Base-by-base conservation (phyloP, 2,888 invertebrate species). In the Chrysodeixis includens region DNA sequence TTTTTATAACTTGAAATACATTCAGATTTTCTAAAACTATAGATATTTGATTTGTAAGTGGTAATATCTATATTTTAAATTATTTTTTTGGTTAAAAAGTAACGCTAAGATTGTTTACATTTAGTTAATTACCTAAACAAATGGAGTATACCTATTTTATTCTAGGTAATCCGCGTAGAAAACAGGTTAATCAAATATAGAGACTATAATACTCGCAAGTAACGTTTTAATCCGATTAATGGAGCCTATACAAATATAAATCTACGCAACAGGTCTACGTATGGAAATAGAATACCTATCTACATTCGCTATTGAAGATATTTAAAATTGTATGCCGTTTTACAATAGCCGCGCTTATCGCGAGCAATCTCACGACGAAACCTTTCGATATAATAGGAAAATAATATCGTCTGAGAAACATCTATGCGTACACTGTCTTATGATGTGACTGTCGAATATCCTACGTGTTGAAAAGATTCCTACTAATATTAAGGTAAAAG, bases 201-300 rank as follows among this genome's bases (percentile, higher is more conserved):
- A 49, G 46, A 2, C 20, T 20, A 18, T 18, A 18, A 16, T 18
- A 18, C 46, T 10, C 18, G 18, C 10, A 49, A 49, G 20, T 49
- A 20, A 49, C 46, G 20, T 49, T 49, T 49, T 10, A 49, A 49
- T 49, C 46, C 46, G 46, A 49, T 49, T 49, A 49, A 49, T 49
- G 46, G 20, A 10, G 18, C 46, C 46, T 20, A 20, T 3, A 20
- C 20, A 46, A 18, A 18, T 18, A 46, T 9, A 18, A 12, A 49
- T 40, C n/a, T 40, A 40, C 40, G 6, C n/a, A 40, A 40, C 40
- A 40, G n/a, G 40, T n/a, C n/a, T 1, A n/a, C 12, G 12, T 35
- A 12, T 40, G n/a, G n/a, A 40, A 40, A 40, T n/a, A 40, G n/a
- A 40, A n/a, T n/a, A 40, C n/a, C 12, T 40, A 40, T 14, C 14